Evolutionary conservation across 2,888 invertebrate species (phyloP), one percentile per base, ranked within the genome.

Genomic region (Baccha elongata): DNA sequence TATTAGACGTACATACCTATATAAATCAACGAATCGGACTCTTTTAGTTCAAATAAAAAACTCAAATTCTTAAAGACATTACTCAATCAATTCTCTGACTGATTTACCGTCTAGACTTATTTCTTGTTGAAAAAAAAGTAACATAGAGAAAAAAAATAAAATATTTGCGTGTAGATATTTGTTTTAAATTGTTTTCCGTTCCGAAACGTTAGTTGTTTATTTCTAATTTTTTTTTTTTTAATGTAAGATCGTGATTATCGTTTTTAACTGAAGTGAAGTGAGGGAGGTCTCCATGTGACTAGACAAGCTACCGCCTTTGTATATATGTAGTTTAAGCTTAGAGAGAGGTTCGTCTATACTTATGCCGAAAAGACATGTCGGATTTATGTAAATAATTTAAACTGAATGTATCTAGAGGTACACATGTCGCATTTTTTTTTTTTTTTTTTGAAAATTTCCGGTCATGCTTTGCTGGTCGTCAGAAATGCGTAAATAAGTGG

Each of bases 371-470:
- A 19, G 4, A 35, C 53, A 35, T 35, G 53, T 53, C 35, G 35
- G 53, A 35, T 53, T 35, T 19, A 53, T 53, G 53, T 53, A 58
- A 58, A 58, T 40, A 40, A 58, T 40, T 58, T 40, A 58, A 58
- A 58, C 10, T 11, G 7, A 58, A 53, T n/a, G 53, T 35, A 53
- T 19, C 35, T 53, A 3, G 5, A 0, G 6, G 19, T n/a, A 26
- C 26, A 15, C 21, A 52, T 26, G 40, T 58, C 23, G 58, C 40
- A 40, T 58, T 37, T 58, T 40, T 40, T 23, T 11, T 15, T 58
- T 40, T 40, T 23, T 23, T 58, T 40, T 67, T 67, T 67, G 55
- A 74, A 69, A 80, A 69, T 74, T 64, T 80, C 68, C 80, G 74
- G 68, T 74, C 74, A 80, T 64, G 55, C 32, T 65, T 74, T 23